phyloP scores from a whole-genome alignment of 2,797 vertebrate species.

The Chelonia mydas region DNA sequence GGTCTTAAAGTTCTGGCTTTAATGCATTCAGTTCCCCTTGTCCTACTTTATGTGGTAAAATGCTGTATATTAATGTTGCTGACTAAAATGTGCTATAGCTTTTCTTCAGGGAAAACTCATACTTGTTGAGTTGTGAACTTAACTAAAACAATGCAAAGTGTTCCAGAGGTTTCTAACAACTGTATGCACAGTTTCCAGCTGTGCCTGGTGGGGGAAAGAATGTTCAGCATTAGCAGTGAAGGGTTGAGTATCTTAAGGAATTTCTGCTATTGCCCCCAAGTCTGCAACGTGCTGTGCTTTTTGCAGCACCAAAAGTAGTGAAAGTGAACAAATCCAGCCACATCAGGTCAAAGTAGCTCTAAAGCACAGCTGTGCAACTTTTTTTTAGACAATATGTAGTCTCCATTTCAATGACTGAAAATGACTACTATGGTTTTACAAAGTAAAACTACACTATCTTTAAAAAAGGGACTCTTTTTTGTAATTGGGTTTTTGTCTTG shows the following conservation, averaged over 20 bases:
- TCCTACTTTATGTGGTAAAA: conserved; percentile 48
- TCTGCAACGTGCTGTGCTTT: conserved; percentile 66
- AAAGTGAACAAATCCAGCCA: conserved; percentile 18
- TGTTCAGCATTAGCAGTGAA: neutral
- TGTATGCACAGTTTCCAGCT: neutral
- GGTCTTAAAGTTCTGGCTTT: conserved; percentile 61
- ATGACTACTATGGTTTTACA: conserved; percentile 66
- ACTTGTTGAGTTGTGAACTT: conserved; percentile 57
- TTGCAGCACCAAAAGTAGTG: conserved; percentile 22
- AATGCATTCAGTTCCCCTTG: conserved; percentile 40
- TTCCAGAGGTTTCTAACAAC: neutral
- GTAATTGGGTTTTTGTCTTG: conserved; percentile 50
- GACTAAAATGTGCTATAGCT: conserved; percentile 52
- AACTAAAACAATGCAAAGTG: conserved; percentile 61
- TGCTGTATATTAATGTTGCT: conserved; percentile 50
- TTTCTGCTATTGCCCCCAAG: conserved; percentile 57
- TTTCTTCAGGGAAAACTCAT: conserved; percentile 77
- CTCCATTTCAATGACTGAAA: conserved; percentile 61
- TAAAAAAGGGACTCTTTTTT: conserved; percentile 69
- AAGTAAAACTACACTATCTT: conserved; percentile 63
- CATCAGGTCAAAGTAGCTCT: conserved; percentile 42
- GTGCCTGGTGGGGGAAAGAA: conserved; percentile 2
- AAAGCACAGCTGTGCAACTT: conserved; percentile 57
- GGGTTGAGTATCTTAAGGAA: conserved; percentile 43
- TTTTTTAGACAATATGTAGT: conserved; percentile 46